Base-by-base conservation (phyloP, 2,797 vertebrate species). In the Sebastes cheni region DNA sequence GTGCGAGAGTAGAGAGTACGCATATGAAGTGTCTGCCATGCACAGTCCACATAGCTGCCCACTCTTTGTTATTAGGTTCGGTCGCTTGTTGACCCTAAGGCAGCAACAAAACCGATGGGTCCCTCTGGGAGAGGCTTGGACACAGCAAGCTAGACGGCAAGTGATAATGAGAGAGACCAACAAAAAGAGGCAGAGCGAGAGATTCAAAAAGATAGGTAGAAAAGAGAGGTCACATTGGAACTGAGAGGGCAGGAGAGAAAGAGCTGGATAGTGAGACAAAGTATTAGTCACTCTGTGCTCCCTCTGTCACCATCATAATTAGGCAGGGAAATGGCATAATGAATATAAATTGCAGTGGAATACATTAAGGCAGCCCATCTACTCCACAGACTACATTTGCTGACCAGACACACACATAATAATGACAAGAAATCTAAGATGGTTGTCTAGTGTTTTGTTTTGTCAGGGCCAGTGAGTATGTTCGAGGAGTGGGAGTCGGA, bases 281-380 rank as follows among this genome's bases (percentile, higher is more conserved):
- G 78, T 77, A 71, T 85, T 88, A 66, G 76, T 86, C 89, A 84
- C 67, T 64, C 66, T 39, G 8, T 84, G 70, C 62, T 36, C 55
- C 30, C 72, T 73, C 70, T 36, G 34, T 22, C 50, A 84, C 72
- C 60, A 69, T 84, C 72, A 77, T 78, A 90, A 91, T 90, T 75
- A 83, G 58, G 32, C 46, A 70, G 54, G 68, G 65, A 78, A 60
- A 89, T 85, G 61, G 74, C 74, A 84, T 89, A 89, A 88, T 91
- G 81, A 91, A 88, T 87, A 72, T 77, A 79, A 93, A 92, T 91
- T 86, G n/a, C 85, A 23, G 56, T 10, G 50, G 74, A 92, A 89
- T 83, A 91, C 67, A 91, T 89, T 83, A 84, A 75, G 67, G 68
- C 25, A 60, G 68, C 23, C 25, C 66, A 39, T 84, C 69, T 67